phyloP scores from a whole-genome alignment of 1,140 invertebrate species.

The Hermetia illucens region DNA sequence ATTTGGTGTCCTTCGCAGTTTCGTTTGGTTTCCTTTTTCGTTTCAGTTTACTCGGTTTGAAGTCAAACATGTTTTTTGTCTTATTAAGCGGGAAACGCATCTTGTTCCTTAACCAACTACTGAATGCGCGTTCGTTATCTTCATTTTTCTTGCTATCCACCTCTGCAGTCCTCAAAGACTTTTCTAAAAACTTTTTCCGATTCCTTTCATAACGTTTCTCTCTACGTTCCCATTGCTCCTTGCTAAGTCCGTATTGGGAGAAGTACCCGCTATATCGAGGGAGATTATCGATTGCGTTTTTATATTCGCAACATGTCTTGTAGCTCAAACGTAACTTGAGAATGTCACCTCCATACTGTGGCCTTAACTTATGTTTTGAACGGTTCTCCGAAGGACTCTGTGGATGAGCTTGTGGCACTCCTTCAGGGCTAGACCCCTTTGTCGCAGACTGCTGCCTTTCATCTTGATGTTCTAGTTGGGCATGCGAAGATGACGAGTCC shows the following conservation, averaged over 20 bases:
- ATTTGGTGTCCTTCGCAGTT: too few species aligned
- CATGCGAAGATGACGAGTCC: too few species aligned
- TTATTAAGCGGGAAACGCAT: slow-evolving; percentile 29
- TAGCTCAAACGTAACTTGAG: slow-evolving; percentile 21
- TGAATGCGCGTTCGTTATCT: slow-evolving; percentile 28
- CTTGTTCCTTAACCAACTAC: slow-evolving; percentile 28
- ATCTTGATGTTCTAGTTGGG: too few species aligned
- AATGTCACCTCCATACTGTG: slow-evolving; percentile 1
- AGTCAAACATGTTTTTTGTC: slow-evolving; percentile 28
- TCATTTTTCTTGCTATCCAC: slow-evolving; percentile 24
- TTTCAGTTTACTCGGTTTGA: slow-evolving; percentile 8
- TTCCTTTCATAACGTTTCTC: slow-evolving; percentile 17
- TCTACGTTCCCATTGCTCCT: slow-evolving; percentile 20
- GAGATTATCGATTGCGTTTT: slow-evolving; percentile 18
- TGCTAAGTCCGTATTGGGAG: slow-evolving; percentile 26
- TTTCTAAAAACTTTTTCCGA: slow-evolving; percentile 16
- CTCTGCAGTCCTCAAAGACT: slow-evolving; percentile 20
- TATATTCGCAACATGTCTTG: slow-evolving; percentile 27
- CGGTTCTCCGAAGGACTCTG: too few species aligned
- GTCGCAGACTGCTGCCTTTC: too few species aligned
- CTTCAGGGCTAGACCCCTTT: too few species aligned
- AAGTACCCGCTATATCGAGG: slow-evolving; percentile 27
- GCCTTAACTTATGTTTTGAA: too few species aligned
- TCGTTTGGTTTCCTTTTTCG: too few species aligned
- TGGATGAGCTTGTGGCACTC: too few species aligned